Base-by-base conservation (phyloP, 2,797 vertebrate genomes). In the Adelosebastes latens region DNA sequence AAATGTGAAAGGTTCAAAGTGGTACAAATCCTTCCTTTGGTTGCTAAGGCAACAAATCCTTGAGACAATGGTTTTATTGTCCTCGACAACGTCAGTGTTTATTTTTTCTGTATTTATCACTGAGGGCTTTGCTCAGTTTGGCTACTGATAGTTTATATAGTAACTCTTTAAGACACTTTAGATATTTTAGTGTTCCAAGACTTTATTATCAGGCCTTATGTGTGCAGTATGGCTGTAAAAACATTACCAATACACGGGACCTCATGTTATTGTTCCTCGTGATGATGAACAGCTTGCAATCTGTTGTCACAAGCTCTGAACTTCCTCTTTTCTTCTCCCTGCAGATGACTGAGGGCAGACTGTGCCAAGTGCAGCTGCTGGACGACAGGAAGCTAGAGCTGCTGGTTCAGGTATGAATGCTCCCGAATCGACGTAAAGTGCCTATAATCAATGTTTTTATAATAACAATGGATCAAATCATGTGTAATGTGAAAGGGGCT, bases 341-440 rank as follows among this genome's bases (percentile, higher is more conserved):
- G 61, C 93, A 99, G 99, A 99, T 99, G 99, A 97, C 97, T 34
- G 99, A 99, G 90, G 99, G 98, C 89, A 95, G 97, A 82, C 96
- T 98, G 88, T 99, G 98, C 92, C 98, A 98, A 94, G 97, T 99
- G 81, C 97, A 97, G 90, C 96, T 99, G 93, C 96, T 99, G 82
- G 98, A 99, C 80, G 97, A 98, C 94, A 97, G 98, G 91, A 98
- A 97, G 91, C 94, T 99, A 78, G 98, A 99, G 95, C 97, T 99
- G 93, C 97, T 99, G 96, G 98, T 99, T 93, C 99, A 99, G 98
- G 99, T 99, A 95, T 0, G 91, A 80, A n/a, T 12, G 18, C 25
- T 25, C 14, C n/a, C n/a, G 16, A 27, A 27, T 27, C 25, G 4
- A 66, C 7, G 27, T 16, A 16, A 55, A 42, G 60, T 2, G 0